phyloP scores from a whole-genome alignment of 2,888 invertebrate genomes.

The Scaeva pyrastri region DNA sequence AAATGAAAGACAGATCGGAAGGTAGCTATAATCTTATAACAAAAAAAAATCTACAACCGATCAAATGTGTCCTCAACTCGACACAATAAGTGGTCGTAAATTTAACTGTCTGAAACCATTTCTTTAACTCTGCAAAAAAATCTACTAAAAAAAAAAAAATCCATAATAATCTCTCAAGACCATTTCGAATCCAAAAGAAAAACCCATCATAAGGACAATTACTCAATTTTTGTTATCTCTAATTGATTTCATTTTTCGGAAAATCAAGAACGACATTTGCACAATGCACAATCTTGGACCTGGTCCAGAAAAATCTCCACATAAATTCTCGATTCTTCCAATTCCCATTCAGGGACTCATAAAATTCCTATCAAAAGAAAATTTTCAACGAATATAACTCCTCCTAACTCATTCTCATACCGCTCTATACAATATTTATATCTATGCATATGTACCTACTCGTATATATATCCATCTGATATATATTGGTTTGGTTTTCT shows the following conservation, averaged over 20 bases:
- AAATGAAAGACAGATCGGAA: no score
- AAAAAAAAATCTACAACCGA: not conserved
- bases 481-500: no score
- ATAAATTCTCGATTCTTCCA: conserved; percentile 58
- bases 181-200: conserved; percentile 26
- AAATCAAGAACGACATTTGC: conserved; percentile 67
- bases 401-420: conserved; percentile 2
- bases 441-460: not conserved
- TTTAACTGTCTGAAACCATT: conserved; percentile 55
- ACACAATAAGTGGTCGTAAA: conserved; percentile 67
- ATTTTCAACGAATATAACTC: conserved; percentile 5
- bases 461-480: no score
- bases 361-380: conserved; percentile 50
- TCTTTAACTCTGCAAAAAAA: conserved; percentile 17
- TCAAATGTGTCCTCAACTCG: conserved; percentile 27
- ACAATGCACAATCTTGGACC: conserved; percentile 71
- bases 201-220: conserved; percentile 70
- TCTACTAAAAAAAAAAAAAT: conserved; percentile 49
- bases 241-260: conserved; percentile 73
- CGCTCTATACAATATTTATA: no score
- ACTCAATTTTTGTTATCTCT: conserved; percentile 73
- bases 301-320: conserved; percentile 61
- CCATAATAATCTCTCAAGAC: conserved; percentile 41
- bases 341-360: conserved; percentile 64
- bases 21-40: not conserved